Evolutionary conservation across 2,113 vertebrate species (phyloP), one percentile per base, ranked within the genome.

Genomic region (Tympanuchus pallidicinctus): DNA sequence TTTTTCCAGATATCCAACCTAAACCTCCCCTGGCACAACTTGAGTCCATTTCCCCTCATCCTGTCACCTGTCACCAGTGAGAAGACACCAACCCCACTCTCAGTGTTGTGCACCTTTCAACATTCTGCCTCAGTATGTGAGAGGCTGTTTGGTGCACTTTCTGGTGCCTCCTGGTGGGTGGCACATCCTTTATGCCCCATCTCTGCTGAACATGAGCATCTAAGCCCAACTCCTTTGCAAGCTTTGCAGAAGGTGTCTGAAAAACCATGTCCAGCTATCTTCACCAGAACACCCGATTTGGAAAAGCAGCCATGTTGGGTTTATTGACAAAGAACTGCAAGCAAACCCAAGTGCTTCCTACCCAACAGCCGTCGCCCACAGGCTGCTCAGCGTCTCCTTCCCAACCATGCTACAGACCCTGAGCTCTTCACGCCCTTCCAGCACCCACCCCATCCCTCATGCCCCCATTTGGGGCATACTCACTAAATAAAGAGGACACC

Each of bases 401-500:
- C 45, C 36, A 70, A 13, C 10, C 27, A 63, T 0, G 0, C 20
- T 6, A 22, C 30, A 82, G 27, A 1, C 4, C 21, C 6, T 8
- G 5, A 10, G 13, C 10, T 77, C 32, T 25, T 38, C 42, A 47
- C 19, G 69, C 10, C 16, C 69, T 47, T 25, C 65, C 77, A 59
- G 40, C 25, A 81, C 7, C 6, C 64, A 5, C 22, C 9, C 32
- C 15, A 2, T 16, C 25, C 40, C 34, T 60, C 27, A 47, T 0
- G 0, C 4, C 27, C 5, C 0, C 0, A 1, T 59, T 86, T 38
- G 40, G 11, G n/a, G 54, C 5, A 86, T 88, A 97, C 97, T 97
- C 71, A 97, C 97, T 97, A 97, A 94, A 97, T 97, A 95, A 97
- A 94, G 93, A 97, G 90, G 83, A 96, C 66, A 43, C 97, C 88